Evolutionary conservation across 2,888 invertebrate species (phyloP), one percentile per base, ranked within the genome.

Genomic region (Mellilla xanthometata): DNA sequence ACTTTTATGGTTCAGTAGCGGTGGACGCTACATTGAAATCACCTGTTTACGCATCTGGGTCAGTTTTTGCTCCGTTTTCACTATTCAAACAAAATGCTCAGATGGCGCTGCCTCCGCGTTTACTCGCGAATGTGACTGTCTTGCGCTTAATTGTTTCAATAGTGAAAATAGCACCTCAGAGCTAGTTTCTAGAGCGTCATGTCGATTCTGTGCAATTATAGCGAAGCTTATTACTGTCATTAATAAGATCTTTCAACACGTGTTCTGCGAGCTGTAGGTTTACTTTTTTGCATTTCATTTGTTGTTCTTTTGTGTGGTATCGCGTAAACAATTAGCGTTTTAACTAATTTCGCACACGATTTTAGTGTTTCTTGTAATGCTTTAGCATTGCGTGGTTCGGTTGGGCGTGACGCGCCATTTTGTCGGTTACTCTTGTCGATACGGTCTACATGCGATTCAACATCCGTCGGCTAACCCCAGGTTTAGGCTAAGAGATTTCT

Each of bases 321-420:
- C 41, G 29, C 28, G 50, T 54, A 55, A 58, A 65, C 56, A 60
- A 60, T 52, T 54, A 52, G 52, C 54, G 49, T 45, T 44, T 51
- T 64, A 71, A 72, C 69, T 73, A 74, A 76, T 68, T 71, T 72
- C 49, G 62, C 67, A 66, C 64, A 63, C 65, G 56, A 63, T 68
- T 68, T 68, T 60, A 52, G 62, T 43, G 52, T 66, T 68, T 73
- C 58, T 65, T 73, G 9, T 66, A 65, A 62, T 63, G 74, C 79
- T 77, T 71, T 61, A 72, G 63, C 61, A 68, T 81, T 76, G 79
- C 79, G 77, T 80, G 75, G 73, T 58, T 76, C 77, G 76, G 79
- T 84, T 83, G 65, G 73, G 81, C 82, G 81, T 86, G 80, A 87
- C 81, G 77, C 70, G 66, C 68, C 78, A 79, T 82, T 87, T 84